Conservation (phyloP, 1,140 invertebrate species). For the Pentalonia nigronervosa region DNA sequence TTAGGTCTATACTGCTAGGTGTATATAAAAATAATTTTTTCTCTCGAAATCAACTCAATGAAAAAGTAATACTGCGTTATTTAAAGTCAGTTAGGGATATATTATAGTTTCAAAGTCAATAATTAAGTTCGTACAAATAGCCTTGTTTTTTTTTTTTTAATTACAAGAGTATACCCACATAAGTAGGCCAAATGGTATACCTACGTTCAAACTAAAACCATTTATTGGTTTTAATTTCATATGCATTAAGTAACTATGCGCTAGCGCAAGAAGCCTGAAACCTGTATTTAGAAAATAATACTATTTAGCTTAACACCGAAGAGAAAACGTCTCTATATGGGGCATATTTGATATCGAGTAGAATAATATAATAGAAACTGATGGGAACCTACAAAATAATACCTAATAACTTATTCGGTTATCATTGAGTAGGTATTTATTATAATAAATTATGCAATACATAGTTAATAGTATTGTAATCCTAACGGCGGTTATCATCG, state of each 20-base stretch:
- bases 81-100: neutral
- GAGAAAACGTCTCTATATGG: slow-evolving; percentile 35
- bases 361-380: neutral
- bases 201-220: neutral
- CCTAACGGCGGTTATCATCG: neutral
- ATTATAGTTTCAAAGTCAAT: neutral
- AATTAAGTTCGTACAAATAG: neutral
- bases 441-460: neutral
- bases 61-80: neutral
- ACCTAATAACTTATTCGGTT: neutral
- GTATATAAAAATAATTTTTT: neutral
- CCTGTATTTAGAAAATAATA: slow-evolving; percentile 54
- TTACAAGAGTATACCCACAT: neutral
- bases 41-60: neutral
- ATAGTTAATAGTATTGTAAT: neutral
- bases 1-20: neutral
- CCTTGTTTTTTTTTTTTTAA: slow-evolving; percentile 17
- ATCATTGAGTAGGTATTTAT: neutral
- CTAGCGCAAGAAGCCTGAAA: slow-evolving; percentile 6
- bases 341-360: slow-evolving; percentile 15
- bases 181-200: slow-evolving; percentile 42
- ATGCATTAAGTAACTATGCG: slow-evolving; percentile 31
- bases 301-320: neutral
- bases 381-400: neutral
- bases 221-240: slow-evolving; percentile 29